Conservation (phyloP, 2,113 vertebrate genomes). For the Conger conger region DNA sequence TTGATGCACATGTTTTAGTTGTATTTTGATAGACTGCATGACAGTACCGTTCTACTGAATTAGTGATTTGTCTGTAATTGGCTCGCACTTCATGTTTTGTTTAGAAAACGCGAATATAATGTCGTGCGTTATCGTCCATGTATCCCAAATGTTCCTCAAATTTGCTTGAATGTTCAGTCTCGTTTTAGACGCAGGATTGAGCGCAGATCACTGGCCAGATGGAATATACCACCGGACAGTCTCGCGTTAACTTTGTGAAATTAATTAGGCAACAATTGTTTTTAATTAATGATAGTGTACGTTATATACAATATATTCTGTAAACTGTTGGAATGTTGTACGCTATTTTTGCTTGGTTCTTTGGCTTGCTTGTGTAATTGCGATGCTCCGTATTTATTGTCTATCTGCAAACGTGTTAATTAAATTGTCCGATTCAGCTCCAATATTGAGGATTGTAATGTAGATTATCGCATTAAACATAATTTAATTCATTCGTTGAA, state of each 20-base stretch:
- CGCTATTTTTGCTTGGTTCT: not conserved
- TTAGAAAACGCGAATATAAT: too few relatives aligned
- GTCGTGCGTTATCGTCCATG: too few relatives aligned
- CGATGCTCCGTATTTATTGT: slow-evolving; percentile 1
- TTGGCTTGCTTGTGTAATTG: not conserved
- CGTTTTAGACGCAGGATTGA: not conserved
- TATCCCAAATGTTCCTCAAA: too few relatives aligned
- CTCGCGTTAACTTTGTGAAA: not conserved
- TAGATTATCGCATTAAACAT: slow-evolving; percentile 44
- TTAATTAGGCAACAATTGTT: not conserved
- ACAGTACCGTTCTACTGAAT: not conserved
- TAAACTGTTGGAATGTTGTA: not conserved
- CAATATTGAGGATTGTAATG: slow-evolving; percentile 35
- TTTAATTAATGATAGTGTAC: not conserved
- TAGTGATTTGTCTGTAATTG: not conserved
- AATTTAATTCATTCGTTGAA: slow-evolving; percentile 37
- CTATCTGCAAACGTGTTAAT: slow-evolving; percentile 38
- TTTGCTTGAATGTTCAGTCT: not conserved
- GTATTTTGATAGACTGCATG: not conserved
- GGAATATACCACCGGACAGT: not conserved
- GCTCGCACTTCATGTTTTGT: too few relatives aligned
- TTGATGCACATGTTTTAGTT: not conserved
- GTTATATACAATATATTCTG: not conserved
- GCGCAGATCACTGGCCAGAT: slow-evolving; percentile 11
- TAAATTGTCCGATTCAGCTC: slow-evolving; percentile 36